Conservation (phyloP, 2,888 invertebrate species). For the Lysandra bellargus region DNA sequence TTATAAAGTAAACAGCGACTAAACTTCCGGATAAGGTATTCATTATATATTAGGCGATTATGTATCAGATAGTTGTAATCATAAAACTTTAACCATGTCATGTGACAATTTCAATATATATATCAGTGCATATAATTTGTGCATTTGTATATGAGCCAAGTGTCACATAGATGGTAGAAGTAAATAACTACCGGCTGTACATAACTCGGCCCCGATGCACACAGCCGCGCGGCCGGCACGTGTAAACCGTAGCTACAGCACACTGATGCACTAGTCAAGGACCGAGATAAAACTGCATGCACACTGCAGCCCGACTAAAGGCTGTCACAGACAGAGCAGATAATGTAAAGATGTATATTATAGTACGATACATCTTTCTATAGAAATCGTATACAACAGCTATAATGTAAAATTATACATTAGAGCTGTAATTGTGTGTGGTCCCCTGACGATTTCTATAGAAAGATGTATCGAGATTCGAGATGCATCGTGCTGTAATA, state of each 20-base stretch:
- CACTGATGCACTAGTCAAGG: slow-evolving; percentile 44
- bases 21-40: neutral
- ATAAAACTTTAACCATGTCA: neutral
- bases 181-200: slow-evolving; percentile 42
- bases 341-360: too few species aligned
- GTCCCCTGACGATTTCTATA: too few species aligned
- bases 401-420: too few species aligned
- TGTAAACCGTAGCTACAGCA: slow-evolving; percentile 50
- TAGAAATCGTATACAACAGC: too few species aligned
- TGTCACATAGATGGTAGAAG: slow-evolving; percentile 44
- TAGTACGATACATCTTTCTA: too few species aligned
- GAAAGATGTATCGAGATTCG: too few species aligned
- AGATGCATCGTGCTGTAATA: too few species aligned
- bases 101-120: neutral
- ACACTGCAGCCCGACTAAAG: slow-evolving; percentile 25
- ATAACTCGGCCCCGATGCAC: slow-evolving; percentile 45
- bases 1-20: neutral
- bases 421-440: too few species aligned
- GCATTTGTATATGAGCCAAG: slow-evolving; percentile 44
- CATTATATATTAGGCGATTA: neutral
- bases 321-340: too few species aligned
- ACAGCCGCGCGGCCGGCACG: slow-evolving; percentile 50
- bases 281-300: slow-evolving; percentile 44
- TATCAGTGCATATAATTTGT: slow-evolving; percentile 11
- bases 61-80: neutral